Base-by-base conservation (phyloP, 2,797 vertebrate genomes). In the Erethizon dorsatum region DNA sequence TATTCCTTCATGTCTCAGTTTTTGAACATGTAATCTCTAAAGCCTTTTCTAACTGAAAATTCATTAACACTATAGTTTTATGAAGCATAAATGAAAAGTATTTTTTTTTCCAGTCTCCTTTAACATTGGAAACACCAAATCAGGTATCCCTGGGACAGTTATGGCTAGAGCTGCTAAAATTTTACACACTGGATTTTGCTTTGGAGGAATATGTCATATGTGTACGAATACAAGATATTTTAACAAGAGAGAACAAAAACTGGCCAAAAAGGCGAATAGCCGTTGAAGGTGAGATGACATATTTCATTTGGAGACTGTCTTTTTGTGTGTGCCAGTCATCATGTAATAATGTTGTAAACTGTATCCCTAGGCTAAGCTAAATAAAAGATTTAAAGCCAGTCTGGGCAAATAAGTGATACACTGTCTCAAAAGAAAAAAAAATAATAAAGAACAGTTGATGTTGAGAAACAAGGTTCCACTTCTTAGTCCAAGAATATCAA, bases 111-210 rank as follows among this genome's bases (percentile, higher is more conserved):
- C 96, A 99, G 99, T 99, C 98, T 95, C 98, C 98, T 63, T 98
- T 99, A 96, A 98, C 99, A 85, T 98, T 99, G 96, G 98, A 98
- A 98, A 97, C 93, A 83, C 95, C 98, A 73, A 99, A 99, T 97
- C 98, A 98, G 59, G 98, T 98, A 94, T 98, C 99, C 3, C 97
- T 99, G 97, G 99, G 99, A 65, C 99, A 99, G 94, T 97, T 99
- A 97, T 99, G 99, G 99, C 97, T 99, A 98, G 99, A 99, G 98
- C 99, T 99, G 88, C 97, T 99, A 88, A 99, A 99, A 96, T 99
- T 99, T 98, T 99, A 99, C 99, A 99, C 99, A 85, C 99, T 99
- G 98, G 99, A 99, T 98, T 99, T 99, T 98, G 99, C 99, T 96
- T 99, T 99, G 98, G 99, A 99, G 97, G 99, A 99, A 88, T 99